Percentiles rank a stretch among this genome's conserved stretches.
These are phyloP conservation scores for Acridotheres tristis DNA, from an alignment of 2,797 vertebrate genomes.

Conservation along the genomic window DNA sequence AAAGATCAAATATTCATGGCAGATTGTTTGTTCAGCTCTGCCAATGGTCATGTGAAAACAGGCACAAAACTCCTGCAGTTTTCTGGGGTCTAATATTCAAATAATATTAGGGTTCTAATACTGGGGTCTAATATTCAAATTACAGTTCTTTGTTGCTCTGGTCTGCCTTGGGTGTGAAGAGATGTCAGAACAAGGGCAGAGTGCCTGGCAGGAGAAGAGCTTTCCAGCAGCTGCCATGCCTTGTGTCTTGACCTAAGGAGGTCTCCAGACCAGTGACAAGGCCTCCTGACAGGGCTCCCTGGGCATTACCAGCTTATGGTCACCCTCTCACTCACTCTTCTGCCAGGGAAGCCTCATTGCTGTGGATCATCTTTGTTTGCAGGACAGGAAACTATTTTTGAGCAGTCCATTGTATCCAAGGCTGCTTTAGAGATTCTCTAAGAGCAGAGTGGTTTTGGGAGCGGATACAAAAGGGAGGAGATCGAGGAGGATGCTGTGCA, in stretches of 20 bases:
- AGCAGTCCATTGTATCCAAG: fast-evolving
- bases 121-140: not conserved
- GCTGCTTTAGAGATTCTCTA: not conserved
- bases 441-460: not conserved
- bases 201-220: not conserved
- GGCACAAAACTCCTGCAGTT: not conserved
- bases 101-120: not conserved
- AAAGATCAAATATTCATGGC: not conserved
- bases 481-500: not conserved
- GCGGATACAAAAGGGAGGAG: not conserved
- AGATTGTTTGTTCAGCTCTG: not conserved
- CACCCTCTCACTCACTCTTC: not conserved
- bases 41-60: not conserved
- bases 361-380: not conserved
- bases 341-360: not conserved
- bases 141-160: not conserved
- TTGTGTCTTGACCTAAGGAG: not conserved
- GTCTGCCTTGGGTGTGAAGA: not conserved
- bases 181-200: not conserved
- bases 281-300: not conserved
- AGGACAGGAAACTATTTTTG: not conserved
- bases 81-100: not conserved
- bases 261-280: not conserved
- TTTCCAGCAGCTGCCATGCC: not conserved
- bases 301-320: not conserved